Evolutionary conservation across 37 sponge, comb jelly and placozoan genomes (phyloP), one percentile per base, ranked within the genome.

Genomic region (Hexactinellida sp.): DNA sequence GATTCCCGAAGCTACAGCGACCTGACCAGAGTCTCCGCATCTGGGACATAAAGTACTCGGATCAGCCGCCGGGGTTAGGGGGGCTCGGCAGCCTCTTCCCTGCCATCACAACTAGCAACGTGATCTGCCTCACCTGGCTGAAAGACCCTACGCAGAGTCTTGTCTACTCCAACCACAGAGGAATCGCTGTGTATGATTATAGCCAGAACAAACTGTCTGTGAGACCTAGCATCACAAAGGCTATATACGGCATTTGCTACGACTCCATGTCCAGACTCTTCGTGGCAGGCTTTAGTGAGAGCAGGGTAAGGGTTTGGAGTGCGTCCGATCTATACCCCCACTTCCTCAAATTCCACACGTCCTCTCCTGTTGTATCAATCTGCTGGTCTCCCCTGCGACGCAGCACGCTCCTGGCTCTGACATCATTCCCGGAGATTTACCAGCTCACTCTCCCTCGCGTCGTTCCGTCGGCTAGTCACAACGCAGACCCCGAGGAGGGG

Each of bases 1-100:
- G 76, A 1, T 63, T 32, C 30, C 21, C 76, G 76, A 63, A 63
- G 76, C 3, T 63, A n/a, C 30, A 10, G 5, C 25, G 34, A 25
- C 76, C 76, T 10, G 76, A 63, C 34, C 76, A 63, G 76, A 63
- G 76, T 63, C 76, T 63, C 28, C 76, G 76, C 13, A 63, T 63
- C 25, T 63, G 76, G 76, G 76, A 63, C 34, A n/a, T 63, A 3
- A 63, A 7, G 5, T 32, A 63, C 32, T 23, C 3, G 76, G 13
- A 5, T 21, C 5, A 7, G 5, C n/a, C n/a, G n/a, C n/a, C n/a
- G n/a, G n/a, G n/a, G n/a, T n/a, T n/a, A n/a, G 76, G 34, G 5
- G 76, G 76, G 30, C 25, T 32, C 5, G 34, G 34, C 28, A 25
- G 28, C 5, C 28, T 63, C 3, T 63, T 32, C 30, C 76, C 76